A percentile compares a stretch with the other conserved stretches of the same genome.
Evolutionary conservation across 1,140 invertebrate species (phyloP).

Genomic region (Scaptomyza montana): DNA sequence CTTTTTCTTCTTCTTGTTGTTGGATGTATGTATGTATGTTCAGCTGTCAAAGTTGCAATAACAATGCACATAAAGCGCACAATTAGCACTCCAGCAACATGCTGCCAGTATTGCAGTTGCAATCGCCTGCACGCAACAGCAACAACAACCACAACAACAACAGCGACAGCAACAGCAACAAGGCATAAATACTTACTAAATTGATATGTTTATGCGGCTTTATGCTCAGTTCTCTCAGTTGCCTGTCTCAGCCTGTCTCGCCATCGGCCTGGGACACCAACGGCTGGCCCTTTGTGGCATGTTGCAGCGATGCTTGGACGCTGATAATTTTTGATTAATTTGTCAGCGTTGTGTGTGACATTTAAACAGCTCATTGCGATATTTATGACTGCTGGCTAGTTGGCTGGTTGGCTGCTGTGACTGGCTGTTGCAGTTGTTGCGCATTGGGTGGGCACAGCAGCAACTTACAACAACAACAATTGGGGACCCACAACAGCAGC

Average conservation of each 20-base stretch:
- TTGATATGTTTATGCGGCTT: slow-evolving; percentile 77
- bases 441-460: slow-evolving; percentile 61
- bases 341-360: slow-evolving; percentile 81
- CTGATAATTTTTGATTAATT: slow-evolving; percentile 82
- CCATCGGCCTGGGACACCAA: too few species aligned
- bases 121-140: slow-evolving; percentile 39
- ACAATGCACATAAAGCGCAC: slow-evolving; percentile 72
- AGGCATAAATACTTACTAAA: slow-evolving; percentile 66
- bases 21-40: slow-evolving; percentile 55
- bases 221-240: slow-evolving; percentile 42
- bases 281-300: slow-evolving; percentile 46
- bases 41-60: slow-evolving; percentile 72
- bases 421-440: slow-evolving; percentile 42
- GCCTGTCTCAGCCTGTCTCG: slow-evolving; percentile 12
- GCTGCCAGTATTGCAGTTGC: slow-evolving; percentile 45
- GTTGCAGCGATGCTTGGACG: slow-evolving; percentile 69
- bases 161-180: slow-evolving; percentile 6
- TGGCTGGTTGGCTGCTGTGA: slow-evolving; percentile 5
- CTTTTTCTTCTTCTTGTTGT: slow-evolving; percentile 47
- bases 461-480: slow-evolving; percentile 19
- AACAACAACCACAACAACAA: slow-evolving; percentile 17
- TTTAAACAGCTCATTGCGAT: slow-evolving; percentile 81
- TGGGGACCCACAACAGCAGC: slow-evolving; percentile 1
- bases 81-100: slow-evolving; percentile 78
- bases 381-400: slow-evolving; percentile 67